phyloP scores from a whole-genome alignment of 2,797 vertebrate genomes.

The Micropoecilia bifurca region DNA sequence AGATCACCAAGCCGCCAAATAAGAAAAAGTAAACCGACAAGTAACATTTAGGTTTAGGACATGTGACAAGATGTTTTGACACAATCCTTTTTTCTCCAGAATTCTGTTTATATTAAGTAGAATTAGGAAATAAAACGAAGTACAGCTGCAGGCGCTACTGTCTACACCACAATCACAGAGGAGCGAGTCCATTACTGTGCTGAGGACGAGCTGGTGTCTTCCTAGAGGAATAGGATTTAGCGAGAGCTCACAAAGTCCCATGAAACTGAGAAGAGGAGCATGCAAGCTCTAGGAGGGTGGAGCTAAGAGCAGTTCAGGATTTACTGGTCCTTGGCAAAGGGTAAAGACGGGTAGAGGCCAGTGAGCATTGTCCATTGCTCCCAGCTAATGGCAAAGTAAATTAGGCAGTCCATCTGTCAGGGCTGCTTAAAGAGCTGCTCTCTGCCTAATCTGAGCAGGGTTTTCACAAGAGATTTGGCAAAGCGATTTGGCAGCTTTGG shows the following conservation, averaged over 20 bases:
- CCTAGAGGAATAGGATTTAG: slow-evolving; percentile 47
- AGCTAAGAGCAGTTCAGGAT: slow-evolving; percentile 43
- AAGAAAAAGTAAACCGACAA: too few species aligned
- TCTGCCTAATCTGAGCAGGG: slow-evolving; percentile 72
- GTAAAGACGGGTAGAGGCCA: slow-evolving; percentile 35
- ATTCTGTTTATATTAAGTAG: too few species aligned
- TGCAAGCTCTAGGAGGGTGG: slow-evolving; percentile 14
- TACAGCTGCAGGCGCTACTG: too few species aligned
- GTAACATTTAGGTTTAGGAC: too few species aligned
- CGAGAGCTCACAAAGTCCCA: slow-evolving; percentile 27
- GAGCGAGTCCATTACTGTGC: background rate
- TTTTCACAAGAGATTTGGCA: slow-evolving; percentile 70
- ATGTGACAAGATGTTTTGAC: too few species aligned
- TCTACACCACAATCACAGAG: background rate
- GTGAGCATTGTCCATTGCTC: slow-evolving; percentile 45
- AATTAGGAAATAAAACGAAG: too few species aligned
- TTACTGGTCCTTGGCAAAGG: slow-evolving; percentile 40
- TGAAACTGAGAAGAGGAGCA: slow-evolving; percentile 13
- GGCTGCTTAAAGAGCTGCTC: slow-evolving; percentile 67
- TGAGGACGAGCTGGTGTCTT: slow-evolving; percentile 28
- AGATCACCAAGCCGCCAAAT: too few species aligned
- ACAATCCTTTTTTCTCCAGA: too few species aligned
- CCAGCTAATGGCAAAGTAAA: slow-evolving; percentile 78
- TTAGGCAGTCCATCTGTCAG: slow-evolving; percentile 81
- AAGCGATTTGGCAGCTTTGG: slow-evolving; percentile 67